These are phyloP conservation scores for Melanerpes aurifrons DNA, from an alignment of 2,113 vertebrate species.

Conservation along the genomic window DNA sequence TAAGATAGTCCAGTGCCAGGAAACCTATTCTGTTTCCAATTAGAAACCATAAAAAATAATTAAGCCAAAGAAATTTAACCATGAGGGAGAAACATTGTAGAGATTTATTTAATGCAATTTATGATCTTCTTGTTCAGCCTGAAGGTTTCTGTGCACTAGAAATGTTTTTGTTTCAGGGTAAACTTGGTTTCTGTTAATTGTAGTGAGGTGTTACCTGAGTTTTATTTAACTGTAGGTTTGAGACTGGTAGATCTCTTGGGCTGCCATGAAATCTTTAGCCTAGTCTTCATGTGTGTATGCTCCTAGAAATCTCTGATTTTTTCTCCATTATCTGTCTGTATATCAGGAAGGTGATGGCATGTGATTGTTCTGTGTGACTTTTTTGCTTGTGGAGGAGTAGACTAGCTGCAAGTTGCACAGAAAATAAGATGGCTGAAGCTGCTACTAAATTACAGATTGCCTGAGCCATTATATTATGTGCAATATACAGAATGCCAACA, in stretches of 20 bases:
- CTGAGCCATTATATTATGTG: neutral
- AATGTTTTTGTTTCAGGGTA: neutral
- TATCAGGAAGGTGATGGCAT: neutral
- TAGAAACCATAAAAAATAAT: slow-evolving; percentile 62
- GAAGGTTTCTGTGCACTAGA: neutral
- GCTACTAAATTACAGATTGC: neutral
- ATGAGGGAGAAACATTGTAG: slow-evolving; percentile 16
- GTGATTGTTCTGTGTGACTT: neutral
- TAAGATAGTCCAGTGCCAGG: slow-evolving; percentile 63
- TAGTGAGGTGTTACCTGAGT: neutral
- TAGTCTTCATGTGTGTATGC: neutral
- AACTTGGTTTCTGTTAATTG: neutral
- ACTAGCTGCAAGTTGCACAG: neutral
- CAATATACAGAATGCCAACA: neutral
- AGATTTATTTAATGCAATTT: neutral
- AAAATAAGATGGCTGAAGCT: neutral
- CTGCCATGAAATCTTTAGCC: neutral
- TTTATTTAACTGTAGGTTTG: neutral
- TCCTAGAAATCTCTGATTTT: neutral
- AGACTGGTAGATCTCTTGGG: neutral
- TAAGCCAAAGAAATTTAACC: slow-evolving; percentile 55
- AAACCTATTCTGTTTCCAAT: slow-evolving; percentile 71
- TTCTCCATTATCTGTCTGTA: neutral
- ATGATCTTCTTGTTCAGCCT: neutral
- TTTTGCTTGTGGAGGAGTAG: neutral